A percentile compares a stretch with the other conserved stretches of the same genome.
Evolutionary conservation across 2,797 vertebrate species (phyloP).

Genomic region (Mormyrops boulengeri): DNA sequence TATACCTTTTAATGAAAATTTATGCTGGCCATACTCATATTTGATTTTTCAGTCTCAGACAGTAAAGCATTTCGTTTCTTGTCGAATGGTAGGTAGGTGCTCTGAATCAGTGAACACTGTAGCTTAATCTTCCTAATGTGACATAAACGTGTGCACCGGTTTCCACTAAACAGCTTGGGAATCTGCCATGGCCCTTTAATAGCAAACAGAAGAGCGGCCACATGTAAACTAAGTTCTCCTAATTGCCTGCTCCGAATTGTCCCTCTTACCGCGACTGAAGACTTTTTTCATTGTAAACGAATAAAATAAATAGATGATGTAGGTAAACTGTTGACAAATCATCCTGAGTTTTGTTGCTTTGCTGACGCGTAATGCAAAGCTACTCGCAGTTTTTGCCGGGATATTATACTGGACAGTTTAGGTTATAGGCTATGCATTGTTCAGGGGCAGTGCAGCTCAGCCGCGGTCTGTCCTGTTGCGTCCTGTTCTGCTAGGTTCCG

Average conservation of each 20-base stretch:
- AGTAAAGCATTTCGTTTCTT: not conserved
- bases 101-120: not conserved
- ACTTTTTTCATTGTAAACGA: not conserved
- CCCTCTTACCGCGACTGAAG: not conserved
- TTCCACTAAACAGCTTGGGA: not conserved
- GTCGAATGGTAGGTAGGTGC: not conserved
- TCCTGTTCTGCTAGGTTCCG: not conserved
- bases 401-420: not conserved
- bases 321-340: not conserved
- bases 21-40: not conserved
- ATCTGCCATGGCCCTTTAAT: not conserved
- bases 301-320: not conserved
- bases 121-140: not conserved
- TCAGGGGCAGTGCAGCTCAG: not conserved
- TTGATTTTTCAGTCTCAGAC: not conserved
- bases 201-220: not conserved
- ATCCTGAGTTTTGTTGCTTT: not conserved
- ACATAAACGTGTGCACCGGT: not conserved
- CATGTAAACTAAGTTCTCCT: not conserved
- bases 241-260: not conserved
- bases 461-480: not conserved
- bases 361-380: not conserved
- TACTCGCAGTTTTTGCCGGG: not conserved
- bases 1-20: not conserved
- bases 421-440: not conserved